A percentile compares a stretch with the other conserved stretches of the same genome.
Conservation (phyloP, 2,113 vertebrate species). For the Neotoma lepida region DNA sequence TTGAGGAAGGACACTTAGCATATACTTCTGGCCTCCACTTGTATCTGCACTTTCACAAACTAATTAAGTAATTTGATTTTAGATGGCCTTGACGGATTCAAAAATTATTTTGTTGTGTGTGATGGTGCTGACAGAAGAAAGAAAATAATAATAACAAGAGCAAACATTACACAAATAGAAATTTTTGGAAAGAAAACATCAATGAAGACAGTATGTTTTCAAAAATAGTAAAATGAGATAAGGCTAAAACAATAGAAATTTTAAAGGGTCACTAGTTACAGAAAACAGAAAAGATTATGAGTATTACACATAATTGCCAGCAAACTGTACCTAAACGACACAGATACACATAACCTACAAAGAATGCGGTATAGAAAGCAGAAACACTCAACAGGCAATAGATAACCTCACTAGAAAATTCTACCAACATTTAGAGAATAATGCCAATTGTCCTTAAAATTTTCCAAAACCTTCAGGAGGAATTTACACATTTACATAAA, state of each 20-base stretch:
- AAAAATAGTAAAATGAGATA: background rate
- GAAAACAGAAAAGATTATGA: background rate
- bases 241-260: background rate
- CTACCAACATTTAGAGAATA: background rate
- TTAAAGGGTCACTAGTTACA: background rate
- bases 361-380: background rate
- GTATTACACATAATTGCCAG: background rate
- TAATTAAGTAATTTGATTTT: background rate
- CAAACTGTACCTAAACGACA: background rate
- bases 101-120: background rate
- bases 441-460: fast-evolving
- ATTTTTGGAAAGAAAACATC: background rate
- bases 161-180: background rate
- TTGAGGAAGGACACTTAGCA: background rate
- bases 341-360: background rate
- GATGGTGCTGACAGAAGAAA: background rate
- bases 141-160: background rate
- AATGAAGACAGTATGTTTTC: background rate
- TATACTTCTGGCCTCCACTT: background rate
- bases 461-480: background rate
- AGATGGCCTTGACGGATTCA: background rate
- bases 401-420: background rate
- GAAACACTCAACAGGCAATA: background rate
- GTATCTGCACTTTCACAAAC: background rate
- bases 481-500: background rate